Percentiles rank a stretch among this genome's conserved stretches.
These are phyloP conservation scores for Lottia gigantea DNA, from an alignment of 2,888 invertebrate genomes.

Conservation along the genomic window DNA sequence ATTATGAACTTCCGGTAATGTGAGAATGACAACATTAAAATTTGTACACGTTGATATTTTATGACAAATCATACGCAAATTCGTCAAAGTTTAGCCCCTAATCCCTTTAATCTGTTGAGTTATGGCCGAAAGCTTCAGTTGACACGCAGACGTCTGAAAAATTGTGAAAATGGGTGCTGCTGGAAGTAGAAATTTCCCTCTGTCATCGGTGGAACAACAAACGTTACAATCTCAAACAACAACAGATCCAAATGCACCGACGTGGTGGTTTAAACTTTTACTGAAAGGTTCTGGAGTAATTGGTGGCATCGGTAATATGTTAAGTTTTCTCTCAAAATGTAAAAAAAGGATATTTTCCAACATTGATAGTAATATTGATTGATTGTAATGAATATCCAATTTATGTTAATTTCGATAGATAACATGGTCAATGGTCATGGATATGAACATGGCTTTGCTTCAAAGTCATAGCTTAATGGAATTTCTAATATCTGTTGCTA, in stretches of 20 bases:
- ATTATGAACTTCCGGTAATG: conserved; percentile 7
- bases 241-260: conserved; percentile 13
- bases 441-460: too few relatives aligned
- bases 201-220: neutral
- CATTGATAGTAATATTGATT: too few relatives aligned
- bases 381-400: too few relatives aligned
- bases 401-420: too few relatives aligned
- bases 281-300: conserved; percentile 42
- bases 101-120: neutral
- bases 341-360: too few relatives aligned
- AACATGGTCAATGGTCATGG: too few relatives aligned
- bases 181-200: neutral
- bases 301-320: conserved; percentile 42
- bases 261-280: conserved; percentile 52
- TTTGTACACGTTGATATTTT: conserved; percentile 18
- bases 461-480: too few relatives aligned
- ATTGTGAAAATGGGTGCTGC: neutral
- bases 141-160: neutral
- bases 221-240: neutral
- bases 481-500: too few relatives aligned
- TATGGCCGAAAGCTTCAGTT: neutral
- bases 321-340: too few relatives aligned
- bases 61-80: conserved; percentile 12
- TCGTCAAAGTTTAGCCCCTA: neutral
- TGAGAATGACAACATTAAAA: conserved; percentile 17